Evolutionary conservation across 2,113 vertebrate genomes (phyloP), one percentile per base, ranked within the genome.

Genomic region (Lonchura striata): DNA sequence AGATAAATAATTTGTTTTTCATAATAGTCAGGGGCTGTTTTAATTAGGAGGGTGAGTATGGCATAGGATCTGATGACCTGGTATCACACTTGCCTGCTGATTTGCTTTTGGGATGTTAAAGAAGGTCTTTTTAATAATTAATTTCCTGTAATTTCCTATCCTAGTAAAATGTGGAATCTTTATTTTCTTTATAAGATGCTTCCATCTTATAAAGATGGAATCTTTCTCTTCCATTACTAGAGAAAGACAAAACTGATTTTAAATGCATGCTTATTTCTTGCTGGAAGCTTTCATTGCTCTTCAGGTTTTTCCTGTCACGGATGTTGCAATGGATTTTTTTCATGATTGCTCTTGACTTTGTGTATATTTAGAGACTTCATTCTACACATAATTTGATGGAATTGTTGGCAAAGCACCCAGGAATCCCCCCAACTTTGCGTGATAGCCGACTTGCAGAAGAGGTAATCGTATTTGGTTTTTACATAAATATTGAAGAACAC

Each of bases 331-430:
- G 14, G 50, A 25, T 47, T 57, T 69, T 81, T 92, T 82, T 93
- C 23, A 27, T 68, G 13, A 46, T 78, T 91, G 60, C 31, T 92
- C 3, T 65, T 95, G 41, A 57, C 59, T 96, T 94, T 94, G 1
- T 97, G 16, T 92, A 19, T 94, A 47, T 95, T 85, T 97, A 99
- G 99, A 99, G 99, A 94, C 99, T 99, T 96, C 99, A 99, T 94
- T 99, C 99, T 37, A 99, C 99, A 6, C 99, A 99, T 95, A 99
- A 99, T 92, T 94, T 99, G 91, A 99, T 99, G 98, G 99, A 99
- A 91, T 92, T 99, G 70, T 96, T 89, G 33, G 98, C 99, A 96
- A 99, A 99, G 91, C 99, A 99, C 94, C 97, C 98, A 89, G 99
- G 99, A 85, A 99, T 99, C 96, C 98, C 99, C 9, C 99, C 99